A percentile compares a stretch with the other conserved stretches of the same genome.
Conservation (phyloP, 2,888 invertebrate genomes). For the Dioctria rufipes region DNA sequence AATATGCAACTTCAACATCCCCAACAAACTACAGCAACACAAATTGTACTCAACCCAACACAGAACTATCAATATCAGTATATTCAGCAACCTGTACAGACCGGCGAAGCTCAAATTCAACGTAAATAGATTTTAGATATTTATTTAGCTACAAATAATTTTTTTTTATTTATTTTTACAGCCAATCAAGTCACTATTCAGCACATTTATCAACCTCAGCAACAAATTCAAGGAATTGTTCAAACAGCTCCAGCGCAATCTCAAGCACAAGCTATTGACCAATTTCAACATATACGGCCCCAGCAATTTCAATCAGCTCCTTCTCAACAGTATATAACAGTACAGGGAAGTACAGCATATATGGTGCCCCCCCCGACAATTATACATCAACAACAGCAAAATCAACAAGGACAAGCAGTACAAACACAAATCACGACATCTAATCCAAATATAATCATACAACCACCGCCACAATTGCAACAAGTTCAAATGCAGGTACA, state of each 20-base stretch:
- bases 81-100: constrained; percentile 59
- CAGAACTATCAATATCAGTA: constrained; percentile 62
- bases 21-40: constrained; percentile 56
- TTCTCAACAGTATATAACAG: constrained; percentile 60
- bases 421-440: constrained; percentile 47
- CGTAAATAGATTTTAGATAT: constrained; percentile 37
- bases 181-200: constrained; percentile 61
- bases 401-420: constrained; percentile 54
- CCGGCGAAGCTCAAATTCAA: constrained; percentile 56
- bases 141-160: constrained; percentile 1
- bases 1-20: constrained; percentile 60
- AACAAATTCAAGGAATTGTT: constrained; percentile 60
- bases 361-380: constrained; percentile 62
- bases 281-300: constrained; percentile 56
- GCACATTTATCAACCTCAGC: constrained; percentile 61
- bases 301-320: constrained; percentile 58
- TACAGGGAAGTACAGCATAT: constrained; percentile 61
- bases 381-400: constrained; percentile 56
- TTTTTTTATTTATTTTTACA: constrained; percentile 18
- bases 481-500: constrained; percentile 59
- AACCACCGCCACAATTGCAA: constrained; percentile 58
- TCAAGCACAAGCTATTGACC: constrained; percentile 52
- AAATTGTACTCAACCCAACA: constrained; percentile 61
- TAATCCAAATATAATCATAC: constrained; percentile 59
- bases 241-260: constrained; percentile 55